Evolutionary conservation across 2,113 vertebrate species (phyloP), one percentile per base, ranked within the genome.

Genomic region (Eurystomus gularis): DNA sequence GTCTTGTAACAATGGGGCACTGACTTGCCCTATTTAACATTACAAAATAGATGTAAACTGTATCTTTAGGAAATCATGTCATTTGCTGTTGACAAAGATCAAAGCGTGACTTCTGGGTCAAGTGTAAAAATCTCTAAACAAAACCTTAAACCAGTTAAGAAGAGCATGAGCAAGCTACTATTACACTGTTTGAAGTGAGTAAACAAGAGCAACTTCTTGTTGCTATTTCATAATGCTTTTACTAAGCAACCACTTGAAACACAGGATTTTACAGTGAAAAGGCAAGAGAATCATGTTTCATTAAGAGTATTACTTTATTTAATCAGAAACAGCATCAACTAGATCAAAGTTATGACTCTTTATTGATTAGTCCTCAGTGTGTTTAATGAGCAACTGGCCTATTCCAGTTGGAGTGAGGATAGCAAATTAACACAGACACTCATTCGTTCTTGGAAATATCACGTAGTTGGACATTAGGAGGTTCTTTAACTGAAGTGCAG

Each of bases 381-480:
- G 66, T 92, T 96, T 96, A 93, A 79, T 65, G 83, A 89, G 80
- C 2, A 4, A 51, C 77, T 79, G 66, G 49, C 24, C 75, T 86
- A 15, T 82, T 95, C 90, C 80, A 92, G 57, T 46, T 89, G 64
- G 80, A 49, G 37, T 70, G 77, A 78, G 55, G n/a, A 57, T 37
- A 66, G 79, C 61, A 87, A 93, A 88, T 88, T 88, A 93, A 58
- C 29, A 76, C 39, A 85, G 39, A 62, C 14, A 10, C 18, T 88
- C 52, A 65, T 73, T 70, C 71, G 13, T 94, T 93, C 92, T 57
- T 86, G 92, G 89, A 97, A 96, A 94, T 82, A 68, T 4, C 68
- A 78, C 1, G 1, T 12, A 52, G 11, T 35, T 60, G 46, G 57
- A 75, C 57, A 76, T 75, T 71, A 85, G 62, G 65, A 95, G 37